These are phyloP conservation scores for Drosophila lacicola DNA, from an alignment of 2,888 invertebrate genomes.

Conservation along the genomic window DNA sequence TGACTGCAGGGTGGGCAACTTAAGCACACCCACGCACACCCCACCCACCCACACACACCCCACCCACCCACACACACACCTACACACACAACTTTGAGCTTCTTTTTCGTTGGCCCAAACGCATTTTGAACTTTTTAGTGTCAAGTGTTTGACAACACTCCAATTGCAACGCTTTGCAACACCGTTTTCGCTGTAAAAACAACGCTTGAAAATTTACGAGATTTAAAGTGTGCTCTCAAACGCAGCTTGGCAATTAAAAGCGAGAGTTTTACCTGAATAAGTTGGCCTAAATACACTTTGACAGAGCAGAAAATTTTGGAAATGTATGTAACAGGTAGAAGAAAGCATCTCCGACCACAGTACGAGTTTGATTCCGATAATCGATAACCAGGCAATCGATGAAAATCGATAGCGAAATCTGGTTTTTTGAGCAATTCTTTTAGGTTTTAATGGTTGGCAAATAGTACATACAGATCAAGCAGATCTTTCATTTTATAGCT, in stretches of 20 bases:
- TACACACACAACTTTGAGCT: conserved; percentile 15
- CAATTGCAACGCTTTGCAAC: conserved; percentile 25
- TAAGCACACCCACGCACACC: conserved; percentile 3
- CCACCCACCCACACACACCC: not conserved
- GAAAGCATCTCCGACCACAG: too few relatives aligned
- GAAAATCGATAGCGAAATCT: too few relatives aligned
- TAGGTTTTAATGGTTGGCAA: too few relatives aligned
- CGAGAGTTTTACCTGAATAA: not conserved
- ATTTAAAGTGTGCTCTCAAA: not conserved
- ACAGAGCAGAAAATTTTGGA: not conserved
- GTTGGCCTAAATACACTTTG: not conserved
- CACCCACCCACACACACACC: conserved; percentile 1
- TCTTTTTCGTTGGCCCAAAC: conserved; percentile 5
- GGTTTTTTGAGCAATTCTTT: too few relatives aligned
- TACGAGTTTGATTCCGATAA: too few relatives aligned
- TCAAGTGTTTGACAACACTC: conserved; percentile 47
- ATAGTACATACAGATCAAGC: too few relatives aligned
- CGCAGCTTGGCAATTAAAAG: not conserved
- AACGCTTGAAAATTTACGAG: not conserved
- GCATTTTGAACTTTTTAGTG: conserved; percentile 29
- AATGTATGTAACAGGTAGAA: too few relatives aligned
- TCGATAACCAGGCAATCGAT: too few relatives aligned
- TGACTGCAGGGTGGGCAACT: conserved; percentile 39
- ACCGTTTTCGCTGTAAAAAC: not conserved
- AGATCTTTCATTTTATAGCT: too few relatives aligned